These are phyloP conservation scores for Sarcophaga rosellei DNA, from an alignment of 2,888 invertebrate species.

Conservation along the genomic window DNA sequence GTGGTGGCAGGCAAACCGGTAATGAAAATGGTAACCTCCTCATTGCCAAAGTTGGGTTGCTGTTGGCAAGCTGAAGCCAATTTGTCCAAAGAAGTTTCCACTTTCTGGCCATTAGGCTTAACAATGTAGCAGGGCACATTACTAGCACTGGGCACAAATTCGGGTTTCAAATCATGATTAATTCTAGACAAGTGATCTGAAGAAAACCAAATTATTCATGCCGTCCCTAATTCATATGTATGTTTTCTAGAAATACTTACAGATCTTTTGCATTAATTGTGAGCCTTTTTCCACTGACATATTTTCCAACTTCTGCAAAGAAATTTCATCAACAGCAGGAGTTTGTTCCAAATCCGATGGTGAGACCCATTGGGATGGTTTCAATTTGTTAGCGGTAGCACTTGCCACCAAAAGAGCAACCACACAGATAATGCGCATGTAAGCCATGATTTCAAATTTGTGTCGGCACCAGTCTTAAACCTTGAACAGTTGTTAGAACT, in stretches of 20 bases:
- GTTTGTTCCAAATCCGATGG: conserved; percentile 72
- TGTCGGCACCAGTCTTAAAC: too few species aligned
- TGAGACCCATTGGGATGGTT: conserved; percentile 76
- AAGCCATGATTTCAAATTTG: too few species aligned
- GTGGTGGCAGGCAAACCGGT: conserved; percentile 75
- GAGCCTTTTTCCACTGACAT: conserved; percentile 75
- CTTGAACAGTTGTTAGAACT: too few species aligned
- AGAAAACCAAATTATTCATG: not conserved
- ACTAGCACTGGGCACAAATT: conserved; percentile 70
- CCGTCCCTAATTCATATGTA: not conserved
- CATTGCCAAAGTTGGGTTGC: conserved; percentile 72
- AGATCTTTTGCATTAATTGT: conserved; percentile 74
- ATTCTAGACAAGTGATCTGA: conserved; percentile 76
- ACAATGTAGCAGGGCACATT: conserved; percentile 61
- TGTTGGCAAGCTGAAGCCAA: conserved; percentile 68
- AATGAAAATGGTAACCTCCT: conserved; percentile 78
- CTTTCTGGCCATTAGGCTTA: conserved; percentile 41
- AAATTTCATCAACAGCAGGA: conserved; percentile 74
- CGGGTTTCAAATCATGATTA: conserved; percentile 73
- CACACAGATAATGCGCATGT: too few species aligned
- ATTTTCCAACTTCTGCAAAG: conserved; percentile 73
- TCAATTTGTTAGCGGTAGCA: conserved; percentile 42
- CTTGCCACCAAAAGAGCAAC: too few species aligned
- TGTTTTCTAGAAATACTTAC: conserved; percentile 70
- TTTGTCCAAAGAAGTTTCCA: conserved; percentile 69